A percentile compares a stretch with the other conserved stretches of the same genome.
These are phyloP conservation scores for Apoda limacodes DNA, from an alignment of 2,888 invertebrate species.

Conservation along the genomic window DNA sequence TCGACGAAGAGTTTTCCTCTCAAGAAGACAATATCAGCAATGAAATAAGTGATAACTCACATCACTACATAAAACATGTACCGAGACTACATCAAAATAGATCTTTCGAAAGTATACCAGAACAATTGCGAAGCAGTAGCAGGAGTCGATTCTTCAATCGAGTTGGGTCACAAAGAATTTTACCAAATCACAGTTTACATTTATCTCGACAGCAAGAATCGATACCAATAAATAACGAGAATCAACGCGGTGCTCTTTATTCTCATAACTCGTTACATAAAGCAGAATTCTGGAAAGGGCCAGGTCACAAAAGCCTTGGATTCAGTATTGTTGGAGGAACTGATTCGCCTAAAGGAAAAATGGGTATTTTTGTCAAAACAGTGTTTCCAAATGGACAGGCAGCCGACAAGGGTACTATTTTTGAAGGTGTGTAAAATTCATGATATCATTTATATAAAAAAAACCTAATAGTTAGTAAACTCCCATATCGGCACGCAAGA, in stretches of 20 bases:
- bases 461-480: not conserved
- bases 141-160: constrained; percentile 56
- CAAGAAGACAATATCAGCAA: constrained; percentile 45
- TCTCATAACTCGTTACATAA: constrained; percentile 46
- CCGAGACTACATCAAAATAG: constrained; percentile 58
- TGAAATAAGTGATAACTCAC: constrained; percentile 54
- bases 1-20: constrained; percentile 30
- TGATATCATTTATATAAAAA: not conserved
- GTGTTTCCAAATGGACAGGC: constrained; percentile 89
- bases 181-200: constrained; percentile 39
- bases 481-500: not conserved
- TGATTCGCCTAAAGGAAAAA: constrained; percentile 87
- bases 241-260: constrained; percentile 40
- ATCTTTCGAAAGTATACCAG: constrained; percentile 62
- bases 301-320: constrained; percentile 86
- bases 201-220: constrained; percentile 47
- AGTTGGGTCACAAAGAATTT: constrained; percentile 56
- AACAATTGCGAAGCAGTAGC: constrained; percentile 51
- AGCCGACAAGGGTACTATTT: constrained; percentile 83
- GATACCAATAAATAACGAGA: constrained; percentile 28
- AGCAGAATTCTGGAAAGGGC: constrained; percentile 83
- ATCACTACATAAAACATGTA: constrained; percentile 55
- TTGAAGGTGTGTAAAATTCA: constrained; percentile 75
- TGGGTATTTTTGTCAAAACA: constrained; percentile 91
- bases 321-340: constrained; percentile 92